These are phyloP conservation scores for Doryteuthis pealeii DNA, from an alignment of 1,140 invertebrate species.

Conservation along the genomic window DNA sequence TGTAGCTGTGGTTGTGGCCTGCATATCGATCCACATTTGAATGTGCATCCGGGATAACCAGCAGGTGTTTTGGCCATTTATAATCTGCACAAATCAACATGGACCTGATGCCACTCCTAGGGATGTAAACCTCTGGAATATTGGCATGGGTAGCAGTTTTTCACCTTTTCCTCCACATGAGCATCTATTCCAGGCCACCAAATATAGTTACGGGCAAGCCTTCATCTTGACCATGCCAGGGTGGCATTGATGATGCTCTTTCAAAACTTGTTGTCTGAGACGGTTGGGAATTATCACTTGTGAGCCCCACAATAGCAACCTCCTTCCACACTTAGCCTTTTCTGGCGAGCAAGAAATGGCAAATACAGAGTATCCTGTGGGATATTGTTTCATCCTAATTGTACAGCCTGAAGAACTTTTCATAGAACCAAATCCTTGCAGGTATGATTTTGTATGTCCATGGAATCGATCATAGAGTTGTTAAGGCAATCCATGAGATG, in stretches of 20 bases:
- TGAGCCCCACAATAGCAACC: conserved; percentile 49
- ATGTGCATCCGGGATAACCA: conserved; percentile 29
- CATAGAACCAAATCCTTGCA: neutral
- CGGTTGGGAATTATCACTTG: no score
- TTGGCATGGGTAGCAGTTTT: no score
- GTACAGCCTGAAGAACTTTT: no score
- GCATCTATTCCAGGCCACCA: conserved; percentile 63
- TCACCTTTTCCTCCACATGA: conserved; percentile 59
- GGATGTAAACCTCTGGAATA: neutral
- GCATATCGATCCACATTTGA: conserved; percentile 33
- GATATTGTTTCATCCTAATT: no score
- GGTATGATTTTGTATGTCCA: no score
- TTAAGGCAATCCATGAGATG: no score
- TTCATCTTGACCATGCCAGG: no score
- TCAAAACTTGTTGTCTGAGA: no score
- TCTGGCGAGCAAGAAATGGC: no score
- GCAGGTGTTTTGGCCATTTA: conserved; percentile 31
- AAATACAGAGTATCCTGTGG: no score
- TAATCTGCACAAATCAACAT: conserved; percentile 34
- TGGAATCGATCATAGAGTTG: neutral
- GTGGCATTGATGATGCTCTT: no score
- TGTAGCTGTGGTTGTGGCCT: conserved; percentile 24
- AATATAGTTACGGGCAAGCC: conserved; percentile 60
- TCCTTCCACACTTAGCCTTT: conserved; percentile 13
- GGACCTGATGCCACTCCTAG: conserved; percentile 25